These are phyloP conservation scores for Eristalis pertinax DNA, from an alignment of 2,888 invertebrate species.

Conservation along the genomic window DNA sequence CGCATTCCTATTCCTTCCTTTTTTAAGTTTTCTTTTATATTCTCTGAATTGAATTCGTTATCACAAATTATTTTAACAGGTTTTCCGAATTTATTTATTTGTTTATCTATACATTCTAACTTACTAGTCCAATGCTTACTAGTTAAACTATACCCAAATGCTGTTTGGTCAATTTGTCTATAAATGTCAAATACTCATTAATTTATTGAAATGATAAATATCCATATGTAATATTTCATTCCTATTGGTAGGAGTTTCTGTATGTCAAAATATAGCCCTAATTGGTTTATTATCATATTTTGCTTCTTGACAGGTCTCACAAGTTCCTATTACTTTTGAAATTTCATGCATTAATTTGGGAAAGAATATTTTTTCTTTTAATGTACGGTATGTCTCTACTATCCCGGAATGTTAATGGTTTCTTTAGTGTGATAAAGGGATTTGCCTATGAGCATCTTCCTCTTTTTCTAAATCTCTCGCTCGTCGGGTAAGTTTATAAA, in stretches of 20 bases:
- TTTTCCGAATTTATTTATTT: conserved; percentile 18
- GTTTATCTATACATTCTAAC: conserved; percentile 15
- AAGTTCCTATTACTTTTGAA: conserved; percentile 24
- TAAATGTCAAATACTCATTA: background rate
- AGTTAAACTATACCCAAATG: background rate
- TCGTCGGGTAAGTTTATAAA: background rate
- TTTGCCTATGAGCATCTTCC: no score
- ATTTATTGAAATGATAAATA: background rate
- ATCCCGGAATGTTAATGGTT: background rate
- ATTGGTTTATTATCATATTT: conserved; percentile 26
- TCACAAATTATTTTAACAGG: conserved; percentile 27
- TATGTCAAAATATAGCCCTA: background rate
- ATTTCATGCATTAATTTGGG: conserved; percentile 1
- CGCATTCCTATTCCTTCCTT: background rate
- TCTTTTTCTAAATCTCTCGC: background rate
- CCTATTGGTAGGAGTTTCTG: background rate
- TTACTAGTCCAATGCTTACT: background rate
- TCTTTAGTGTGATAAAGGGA: background rate
- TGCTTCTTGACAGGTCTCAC: conserved; percentile 16
- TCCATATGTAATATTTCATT: conserved; percentile 4
- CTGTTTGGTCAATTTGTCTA: background rate
- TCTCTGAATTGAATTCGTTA: conserved; percentile 29
- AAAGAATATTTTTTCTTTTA: conserved; percentile 10
- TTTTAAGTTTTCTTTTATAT: conserved; percentile 19
- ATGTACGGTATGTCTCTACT: background rate